phyloP scores from a whole-genome alignment of 2,888 invertebrate genomes.

The Drosophila greeni region DNA sequence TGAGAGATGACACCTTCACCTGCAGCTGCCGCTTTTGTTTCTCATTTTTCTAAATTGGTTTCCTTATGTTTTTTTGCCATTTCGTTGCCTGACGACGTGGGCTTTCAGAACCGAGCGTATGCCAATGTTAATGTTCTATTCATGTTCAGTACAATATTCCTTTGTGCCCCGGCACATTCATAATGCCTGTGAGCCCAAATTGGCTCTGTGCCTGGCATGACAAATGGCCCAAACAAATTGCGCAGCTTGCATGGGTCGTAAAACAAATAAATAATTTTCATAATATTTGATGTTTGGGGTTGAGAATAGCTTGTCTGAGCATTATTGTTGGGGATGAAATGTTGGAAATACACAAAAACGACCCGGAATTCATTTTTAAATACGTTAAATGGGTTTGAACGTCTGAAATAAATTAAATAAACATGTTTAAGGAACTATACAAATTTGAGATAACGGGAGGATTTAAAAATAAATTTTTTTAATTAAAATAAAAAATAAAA shows the following conservation, averaged over 20 bases:
- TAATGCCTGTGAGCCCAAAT: conserved; percentile 35
- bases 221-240: conserved; percentile 51
- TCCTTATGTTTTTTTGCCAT: conserved; percentile 22
- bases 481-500: not conserved
- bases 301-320: not conserved
- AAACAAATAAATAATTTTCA: conserved; percentile 3
- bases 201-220: conserved; percentile 57
- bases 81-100: conserved; percentile 15
- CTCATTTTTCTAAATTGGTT: conserved; percentile 19
- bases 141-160: conserved; percentile 52
- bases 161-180: conserved; percentile 46
- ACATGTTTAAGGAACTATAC: too few relatives aligned
- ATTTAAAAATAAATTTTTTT: too few relatives aligned
- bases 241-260: conserved; percentile 35
- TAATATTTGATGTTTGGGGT: conserved; percentile 7
- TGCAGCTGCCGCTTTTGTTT: conserved; percentile 6
- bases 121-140: conserved; percentile 62
- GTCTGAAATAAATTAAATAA: too few relatives aligned
- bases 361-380: not conserved
- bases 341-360: not conserved
- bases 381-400: not conserved
- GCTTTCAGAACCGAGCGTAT: conserved; percentile 17
- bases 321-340: not conserved
- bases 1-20: conserved; percentile 16
- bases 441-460: too few relatives aligned